phyloP scores from a whole-genome alignment of 2,113 vertebrate species.

The Microcebus ravelobensis region DNA sequence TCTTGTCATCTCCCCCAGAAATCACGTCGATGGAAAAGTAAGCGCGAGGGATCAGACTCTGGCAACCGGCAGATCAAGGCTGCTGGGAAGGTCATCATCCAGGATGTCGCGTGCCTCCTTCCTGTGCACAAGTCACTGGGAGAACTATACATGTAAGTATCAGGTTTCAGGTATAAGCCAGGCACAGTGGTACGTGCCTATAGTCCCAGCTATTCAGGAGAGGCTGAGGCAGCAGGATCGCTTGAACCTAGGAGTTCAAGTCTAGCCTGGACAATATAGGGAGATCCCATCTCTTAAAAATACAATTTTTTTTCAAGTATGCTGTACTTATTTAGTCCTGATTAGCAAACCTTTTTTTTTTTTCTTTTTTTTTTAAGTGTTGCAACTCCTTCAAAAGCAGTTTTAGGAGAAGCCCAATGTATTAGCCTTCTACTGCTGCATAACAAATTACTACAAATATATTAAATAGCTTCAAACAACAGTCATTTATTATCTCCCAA shows the following conservation, averaged over 20 bases:
- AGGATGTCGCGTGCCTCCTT: constrained; percentile 96
- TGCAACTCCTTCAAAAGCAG: neutral
- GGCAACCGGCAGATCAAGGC: constrained; percentile 94
- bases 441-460: neutral
- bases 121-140: constrained; percentile 95
- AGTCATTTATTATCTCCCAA: neutral
- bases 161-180: fast-evolving
- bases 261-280: too few relatives aligned
- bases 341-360: neutral
- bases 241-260: too few relatives aligned
- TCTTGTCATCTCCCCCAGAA: constrained; percentile 86
- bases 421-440: neutral
- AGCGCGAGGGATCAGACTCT: constrained; percentile 92
- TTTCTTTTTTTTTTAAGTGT: neutral
- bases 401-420: neutral
- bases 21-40: constrained; percentile 96
- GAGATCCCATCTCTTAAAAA: too few relatives aligned
- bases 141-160: constrained; percentile 95
- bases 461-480: neutral
- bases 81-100: constrained; percentile 97
- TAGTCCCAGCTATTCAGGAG: too few relatives aligned
- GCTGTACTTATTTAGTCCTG: neutral
- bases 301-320: neutral
- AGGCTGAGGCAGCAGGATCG: too few relatives aligned
- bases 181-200: too few relatives aligned